phyloP scores from a whole-genome alignment of 2,113 vertebrate genomes.

The Hemiscyllium ocellatum region DNA sequence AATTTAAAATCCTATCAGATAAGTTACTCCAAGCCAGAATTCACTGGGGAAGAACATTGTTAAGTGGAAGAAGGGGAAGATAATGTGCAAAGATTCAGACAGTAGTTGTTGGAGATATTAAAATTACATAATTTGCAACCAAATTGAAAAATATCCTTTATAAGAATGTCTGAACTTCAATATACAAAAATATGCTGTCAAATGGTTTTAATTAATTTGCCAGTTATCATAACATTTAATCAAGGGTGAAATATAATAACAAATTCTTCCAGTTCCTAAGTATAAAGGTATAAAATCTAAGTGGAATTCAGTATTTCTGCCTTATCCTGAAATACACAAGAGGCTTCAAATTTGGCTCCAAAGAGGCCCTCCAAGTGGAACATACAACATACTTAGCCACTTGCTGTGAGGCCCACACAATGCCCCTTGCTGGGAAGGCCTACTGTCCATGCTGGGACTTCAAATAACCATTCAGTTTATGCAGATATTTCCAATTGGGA shows the following conservation, averaged over 20 bases:
- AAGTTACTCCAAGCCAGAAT: background rate
- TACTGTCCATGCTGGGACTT: background rate
- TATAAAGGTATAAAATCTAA: background rate
- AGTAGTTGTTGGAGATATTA: background rate
- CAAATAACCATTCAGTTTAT: background rate
- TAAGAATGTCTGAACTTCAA: background rate
- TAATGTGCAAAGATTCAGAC: background rate
- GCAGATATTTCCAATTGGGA: background rate
- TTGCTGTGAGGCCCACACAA: background rate
- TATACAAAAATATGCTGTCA: background rate
- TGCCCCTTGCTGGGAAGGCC: background rate
- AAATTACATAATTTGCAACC: background rate
- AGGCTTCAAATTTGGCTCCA: no score
- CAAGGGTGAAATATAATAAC: background rate
- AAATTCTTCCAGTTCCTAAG: background rate
- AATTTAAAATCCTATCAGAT: background rate
- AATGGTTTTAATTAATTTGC: background rate
- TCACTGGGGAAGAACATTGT: background rate
- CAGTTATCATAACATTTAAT: background rate
- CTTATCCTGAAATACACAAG: background rate
- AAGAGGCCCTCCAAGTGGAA: background rate
- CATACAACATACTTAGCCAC: background rate
- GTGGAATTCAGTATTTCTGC: background rate
- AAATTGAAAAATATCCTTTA: constrained; percentile 1
- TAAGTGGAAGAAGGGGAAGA: background rate